Evolutionary conservation across 2,888 invertebrate genomes (phyloP), one percentile per base, ranked within the genome.

Genomic region (Tridacna gigas): DNA sequence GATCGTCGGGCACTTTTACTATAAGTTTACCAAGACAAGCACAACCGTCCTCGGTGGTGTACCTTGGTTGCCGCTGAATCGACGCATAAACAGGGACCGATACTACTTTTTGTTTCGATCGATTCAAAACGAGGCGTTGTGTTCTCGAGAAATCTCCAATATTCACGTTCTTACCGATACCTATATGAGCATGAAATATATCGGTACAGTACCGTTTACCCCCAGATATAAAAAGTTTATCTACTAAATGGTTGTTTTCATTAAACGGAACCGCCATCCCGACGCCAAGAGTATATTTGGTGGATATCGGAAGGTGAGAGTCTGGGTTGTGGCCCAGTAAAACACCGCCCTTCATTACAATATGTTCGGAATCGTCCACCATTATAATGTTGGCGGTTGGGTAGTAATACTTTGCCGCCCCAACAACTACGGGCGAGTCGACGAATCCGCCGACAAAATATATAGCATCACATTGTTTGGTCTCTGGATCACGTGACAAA

Each of bases 211-310:
- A 88, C 47, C 78, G 76, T 22, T 78, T 74, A 20, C 80, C 79
- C 7, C 66, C 80, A 0, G 84, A 80, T 12, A 79, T 61, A 48
- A 88, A 88, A 48, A 80, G 28, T 67, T 90, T 90, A 22, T 89
- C 86, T 22, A 78, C 77, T 3, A 82, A 82, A 65, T 90, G 88
- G 47, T 71, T 74, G 22, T 79, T 78, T 18, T 84, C 82, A 48
- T 87, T 75, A 65, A 86, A 90, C 20, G 89, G 89, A 74, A 89
- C 85, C 4, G 90, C 88, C 77, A 89, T 89, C 28, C 89, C 88
- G 11, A 89, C 82, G 18, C 90, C 90, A 65, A 85, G 86, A 0
- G 89, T 84, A 48, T 80, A 86, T 67, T 77, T 84, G 26, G 87
- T 76, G 26, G 60, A 84, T 56, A 83, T 73, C 26, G 80, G 65